phyloP scores from a whole-genome alignment of 1,140 invertebrate species.

The Philotrypesis tridentata region DNA sequence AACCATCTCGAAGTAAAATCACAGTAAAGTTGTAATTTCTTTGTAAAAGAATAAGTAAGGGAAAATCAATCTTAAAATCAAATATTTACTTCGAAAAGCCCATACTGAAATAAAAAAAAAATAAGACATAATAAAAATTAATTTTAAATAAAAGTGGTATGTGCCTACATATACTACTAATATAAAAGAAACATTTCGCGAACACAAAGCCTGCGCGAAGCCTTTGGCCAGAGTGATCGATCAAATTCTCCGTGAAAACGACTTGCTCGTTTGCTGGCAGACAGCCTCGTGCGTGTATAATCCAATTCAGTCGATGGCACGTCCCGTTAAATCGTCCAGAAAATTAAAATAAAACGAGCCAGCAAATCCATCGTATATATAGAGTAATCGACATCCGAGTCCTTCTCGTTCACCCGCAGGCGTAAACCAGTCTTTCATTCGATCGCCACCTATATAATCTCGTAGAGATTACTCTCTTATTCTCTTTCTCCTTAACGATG shows the following conservation, averaged over 20 bases:
- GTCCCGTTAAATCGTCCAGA: neutral
- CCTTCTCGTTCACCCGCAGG: neutral
- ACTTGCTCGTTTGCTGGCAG: neutral
- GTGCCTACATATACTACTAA: no score
- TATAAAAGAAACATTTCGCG: no score
- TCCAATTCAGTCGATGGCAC: neutral
- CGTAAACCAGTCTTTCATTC: neutral
- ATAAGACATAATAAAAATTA: no score
- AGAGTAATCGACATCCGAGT: conserved; percentile 4
- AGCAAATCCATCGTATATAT: neutral
- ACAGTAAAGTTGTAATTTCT: no score
- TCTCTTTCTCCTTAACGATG: neutral
- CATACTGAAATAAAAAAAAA: no score
- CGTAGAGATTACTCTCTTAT: neutral
- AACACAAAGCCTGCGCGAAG: neutral
- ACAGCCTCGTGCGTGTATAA: neutral
- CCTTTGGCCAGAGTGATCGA: neutral
- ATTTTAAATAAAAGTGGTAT: no score
- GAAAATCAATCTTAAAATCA: no score
- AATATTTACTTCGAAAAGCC: no score
- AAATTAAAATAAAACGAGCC: conserved; percentile 5
- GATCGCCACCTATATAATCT: neutral
- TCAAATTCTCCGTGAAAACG: neutral
- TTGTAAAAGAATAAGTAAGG: no score
- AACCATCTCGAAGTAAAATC: no score